Evolutionary conservation across 2,113 vertebrate species (phyloP).

Genomic region (western clawed frog (Xenopus tropicalis)): UCB_Xtro_10.0 CM004444.2:119809001-119809500

Average conservation of each 20-base stretch:
- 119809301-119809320: conserved; percentile 18
- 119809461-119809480: too few species aligned
- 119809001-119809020: too few species aligned
- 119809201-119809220: background rate
- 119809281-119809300: background rate
- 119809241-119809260: background rate
- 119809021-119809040: too few species aligned
- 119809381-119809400: background rate
- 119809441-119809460: too few species aligned
- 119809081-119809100: too few species aligned
- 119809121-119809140: too few species aligned
- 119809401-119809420: background rate
- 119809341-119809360: conserved; percentile 2
- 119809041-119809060: too few species aligned
- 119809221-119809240: background rate
- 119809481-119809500: too few species aligned
- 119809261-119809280: conserved; percentile 2
- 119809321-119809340: conserved; percentile 7
- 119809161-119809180: background rate
- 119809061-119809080: too few species aligned
- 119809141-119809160: background rate
- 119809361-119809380: background rate
- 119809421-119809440: too few species aligned
- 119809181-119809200: background rate
- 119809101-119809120: too few species aligned